Evolutionary conservation across 2,888 invertebrate genomes (phyloP).

Genomic region (Ceramica pisi): DNA sequence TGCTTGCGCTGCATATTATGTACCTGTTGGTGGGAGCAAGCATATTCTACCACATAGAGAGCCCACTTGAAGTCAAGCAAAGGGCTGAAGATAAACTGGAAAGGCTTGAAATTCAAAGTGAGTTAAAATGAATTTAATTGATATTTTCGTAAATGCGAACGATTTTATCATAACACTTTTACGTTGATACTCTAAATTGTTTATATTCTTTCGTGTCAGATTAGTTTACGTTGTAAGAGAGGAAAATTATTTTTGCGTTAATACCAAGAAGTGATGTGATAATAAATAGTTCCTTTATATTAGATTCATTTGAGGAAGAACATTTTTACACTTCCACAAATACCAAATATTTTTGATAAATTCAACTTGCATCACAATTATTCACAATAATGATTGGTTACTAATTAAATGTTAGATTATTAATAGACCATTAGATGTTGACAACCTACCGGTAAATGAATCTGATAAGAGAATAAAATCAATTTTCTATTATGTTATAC

Average conservation of each 20-base stretch:
- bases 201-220: constrained; percentile 33
- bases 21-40: constrained; percentile 96
- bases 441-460: constrained; percentile 56
- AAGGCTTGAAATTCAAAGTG: constrained; percentile 93
- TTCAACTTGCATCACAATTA: constrained; percentile 20
- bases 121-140: constrained; percentile 73
- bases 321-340: background rate
- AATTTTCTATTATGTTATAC: constrained; percentile 64
- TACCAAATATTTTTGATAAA: constrained; percentile 11
- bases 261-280: constrained; percentile 28
- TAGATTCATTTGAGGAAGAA: background rate
- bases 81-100: constrained; percentile 91
- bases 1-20: constrained; percentile 94
- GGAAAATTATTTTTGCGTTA: constrained; percentile 27
- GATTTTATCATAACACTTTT: constrained; percentile 25
- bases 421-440: constrained; percentile 25
- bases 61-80: constrained; percentile 92
- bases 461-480: constrained; percentile 78
- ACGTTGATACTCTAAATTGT: constrained; percentile 37
- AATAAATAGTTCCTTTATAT: background rate
- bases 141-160: constrained; percentile 22
- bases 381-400: constrained; percentile 38
- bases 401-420: constrained; percentile 44
- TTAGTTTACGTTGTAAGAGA: constrained; percentile 35
- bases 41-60: constrained; percentile 96